A percentile compares a stretch with the other conserved stretches of the same genome.
These are phyloP conservation scores for Perca schrenkii DNA, from an alignment of 2,113 vertebrate genomes.

Conservation along the genomic window DNA sequence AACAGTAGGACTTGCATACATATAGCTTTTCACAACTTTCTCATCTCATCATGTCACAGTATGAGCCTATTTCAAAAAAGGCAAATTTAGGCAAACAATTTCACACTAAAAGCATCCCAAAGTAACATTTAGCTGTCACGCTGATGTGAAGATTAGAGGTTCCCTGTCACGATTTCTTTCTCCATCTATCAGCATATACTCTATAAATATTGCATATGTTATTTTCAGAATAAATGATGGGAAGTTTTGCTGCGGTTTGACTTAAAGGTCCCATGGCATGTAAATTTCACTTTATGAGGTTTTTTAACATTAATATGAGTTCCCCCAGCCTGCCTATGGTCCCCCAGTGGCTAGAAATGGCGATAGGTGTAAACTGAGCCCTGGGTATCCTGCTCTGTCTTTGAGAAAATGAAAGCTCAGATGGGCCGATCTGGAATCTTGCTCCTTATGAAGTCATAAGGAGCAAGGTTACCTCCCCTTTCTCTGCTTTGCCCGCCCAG, in stretches of 20 bases:
- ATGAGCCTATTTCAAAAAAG: slow-evolving; percentile 33
- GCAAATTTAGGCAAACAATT: slow-evolving; percentile 52
- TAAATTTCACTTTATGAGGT: no score
- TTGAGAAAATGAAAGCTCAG: no score
- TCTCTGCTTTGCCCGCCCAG: no score
- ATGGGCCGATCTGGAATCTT: no score
- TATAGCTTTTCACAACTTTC: slow-evolving; percentile 62
- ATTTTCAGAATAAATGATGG: slow-evolving; percentile 25
- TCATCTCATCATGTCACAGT: slow-evolving; percentile 60
- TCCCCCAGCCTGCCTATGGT: no score
- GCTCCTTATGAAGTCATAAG: no score
- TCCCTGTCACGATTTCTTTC: slow-evolving; percentile 13
- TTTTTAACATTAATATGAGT: no score
- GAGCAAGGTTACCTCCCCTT: no score
- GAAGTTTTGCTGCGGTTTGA: neutral
- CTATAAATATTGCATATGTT: slow-evolving; percentile 38
- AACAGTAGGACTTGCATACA: slow-evolving; percentile 74
- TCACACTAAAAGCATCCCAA: slow-evolving; percentile 35
- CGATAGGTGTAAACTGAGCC: no score
- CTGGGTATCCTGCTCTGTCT: no score
- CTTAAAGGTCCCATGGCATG: neutral
- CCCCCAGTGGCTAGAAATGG: no score
- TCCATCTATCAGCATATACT: slow-evolving; percentile 18
- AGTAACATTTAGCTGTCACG: slow-evolving; percentile 33
- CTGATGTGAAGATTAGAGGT: slow-evolving; percentile 24